phyloP scores from a whole-genome alignment of 2,797 vertebrate genomes.

The Antennarius maculatus region DNA sequence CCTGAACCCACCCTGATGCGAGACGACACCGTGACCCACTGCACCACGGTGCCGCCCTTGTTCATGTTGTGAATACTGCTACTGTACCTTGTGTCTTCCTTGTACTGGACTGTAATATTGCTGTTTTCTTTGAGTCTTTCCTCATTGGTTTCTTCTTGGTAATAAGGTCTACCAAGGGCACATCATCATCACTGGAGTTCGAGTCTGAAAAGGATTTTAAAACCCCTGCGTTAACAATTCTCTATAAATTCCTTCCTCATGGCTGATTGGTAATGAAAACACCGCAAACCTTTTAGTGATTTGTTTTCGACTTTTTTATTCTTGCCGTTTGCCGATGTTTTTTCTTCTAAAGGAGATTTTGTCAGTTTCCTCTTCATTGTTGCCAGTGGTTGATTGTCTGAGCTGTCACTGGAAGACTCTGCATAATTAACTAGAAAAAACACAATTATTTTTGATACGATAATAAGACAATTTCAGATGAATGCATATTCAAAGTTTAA shows the following conservation, averaged over 20 bases:
- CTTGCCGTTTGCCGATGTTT: constrained; percentile 5
- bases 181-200: constrained; percentile 49
- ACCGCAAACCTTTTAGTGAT: constrained; percentile 16
- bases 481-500: neutral
- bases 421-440: constrained; percentile 52
- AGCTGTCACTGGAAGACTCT: constrained; percentile 57
- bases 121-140: constrained; percentile 38
- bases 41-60: no score
- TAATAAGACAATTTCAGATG: neutral
- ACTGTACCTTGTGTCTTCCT: constrained; percentile 49
- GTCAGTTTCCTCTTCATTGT: constrained; percentile 25
- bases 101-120: neutral
- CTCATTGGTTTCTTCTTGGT: constrained; percentile 36
- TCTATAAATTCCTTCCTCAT: fast-evolving
- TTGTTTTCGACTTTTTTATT: constrained; percentile 14
- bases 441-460: neutral
- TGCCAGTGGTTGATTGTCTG: constrained; percentile 52
- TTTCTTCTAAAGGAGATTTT: constrained; percentile 22
- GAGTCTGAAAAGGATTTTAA: constrained; percentile 36
- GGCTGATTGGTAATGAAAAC: neutral
- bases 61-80: neutral
- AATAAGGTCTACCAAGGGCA: constrained; percentile 24
- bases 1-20: no score
- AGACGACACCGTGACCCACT: no score
- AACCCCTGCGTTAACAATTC: neutral